Base-by-base conservation (phyloP, 2,888 invertebrate genomes). In the Aleiodes testaceus region DNA sequence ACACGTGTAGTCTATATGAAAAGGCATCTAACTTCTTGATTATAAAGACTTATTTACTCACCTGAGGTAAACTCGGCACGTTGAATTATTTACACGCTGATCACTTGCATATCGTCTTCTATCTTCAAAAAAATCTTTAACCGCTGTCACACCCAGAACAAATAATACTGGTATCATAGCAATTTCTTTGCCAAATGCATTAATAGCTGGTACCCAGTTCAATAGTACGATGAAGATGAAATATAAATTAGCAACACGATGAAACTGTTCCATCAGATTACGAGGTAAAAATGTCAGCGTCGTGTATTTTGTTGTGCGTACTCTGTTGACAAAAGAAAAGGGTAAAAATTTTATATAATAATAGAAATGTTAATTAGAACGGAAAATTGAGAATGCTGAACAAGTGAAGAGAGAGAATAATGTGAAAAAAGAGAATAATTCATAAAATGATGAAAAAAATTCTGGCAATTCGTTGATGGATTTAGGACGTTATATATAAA, bases 231-330 rank as follows among this genome's bases (percentile, higher is more conserved):
- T 97, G 86, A 97, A 96, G 85, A 98, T 94, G 89, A 99, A 99
- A 90, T 98, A 99, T 83, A 99, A 90, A 90, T 99, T 99, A 76
- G 98, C 98, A 85, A 97, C 96, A 75, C 98, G 92, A 88, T 98
- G 98, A 88, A 99, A 98, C 89, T 99, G 98, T 89, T 98, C 98
- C 88, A 98, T 92, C 74, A 99, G 90, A 89, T 98, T 98, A 88
- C 97, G 95, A 71, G 98, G 98, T 84, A 99, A 89, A 89, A 99
- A 99, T 80, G 96, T 97, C 78, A 97, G 89, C 72, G 96, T 85
- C 22, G 97, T 97, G 88, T 99, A 99, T 89, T 98, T 98, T 67
- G 97, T 97, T 87, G 97, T 97, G 87, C 96, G 92, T 84, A 97
- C 94, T 88, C 94, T 92, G 72, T 30, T 59, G 49, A n/a, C n/a